Conservation (phyloP, 2,113 vertebrate species). For the Mobula birostris region DNA sequence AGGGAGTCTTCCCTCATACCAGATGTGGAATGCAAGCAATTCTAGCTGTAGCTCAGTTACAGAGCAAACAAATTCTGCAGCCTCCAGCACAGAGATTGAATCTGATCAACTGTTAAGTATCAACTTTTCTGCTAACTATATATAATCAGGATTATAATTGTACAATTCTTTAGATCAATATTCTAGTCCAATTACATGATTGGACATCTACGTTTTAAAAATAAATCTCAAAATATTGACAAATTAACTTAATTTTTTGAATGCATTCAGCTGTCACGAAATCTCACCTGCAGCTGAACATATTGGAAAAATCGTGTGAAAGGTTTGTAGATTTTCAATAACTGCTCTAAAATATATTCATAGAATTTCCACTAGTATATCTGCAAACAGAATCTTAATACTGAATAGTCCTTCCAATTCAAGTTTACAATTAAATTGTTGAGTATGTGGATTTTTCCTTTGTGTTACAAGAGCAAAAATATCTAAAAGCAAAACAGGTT, state of each 20-base stretch:
- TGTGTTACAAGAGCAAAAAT: neutral
- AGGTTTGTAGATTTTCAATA: neutral
- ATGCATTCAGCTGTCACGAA: neutral
- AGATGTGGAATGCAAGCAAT: neutral
- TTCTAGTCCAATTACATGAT: neutral
- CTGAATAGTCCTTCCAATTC: neutral
- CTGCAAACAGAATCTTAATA: neutral
- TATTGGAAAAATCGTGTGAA: no score
- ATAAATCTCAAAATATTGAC: neutral
- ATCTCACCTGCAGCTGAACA: neutral
- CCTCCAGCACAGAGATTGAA: neutral
- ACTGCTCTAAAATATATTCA: neutral
- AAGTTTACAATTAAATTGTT: neutral
- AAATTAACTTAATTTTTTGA: neutral
- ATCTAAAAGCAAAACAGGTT: neutral
- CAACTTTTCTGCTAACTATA: neutral
- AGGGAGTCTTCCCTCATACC: neutral
- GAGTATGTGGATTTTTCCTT: neutral
- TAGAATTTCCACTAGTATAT: neutral
- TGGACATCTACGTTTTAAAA: neutral
- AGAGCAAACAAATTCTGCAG: neutral
- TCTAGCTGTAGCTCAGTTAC: neutral
- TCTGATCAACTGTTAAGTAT: neutral
- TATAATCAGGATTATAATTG: neutral
- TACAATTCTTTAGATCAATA: neutral